phyloP scores from a whole-genome alignment of 2,888 invertebrate species.

The Rotaria socialis region DNA sequence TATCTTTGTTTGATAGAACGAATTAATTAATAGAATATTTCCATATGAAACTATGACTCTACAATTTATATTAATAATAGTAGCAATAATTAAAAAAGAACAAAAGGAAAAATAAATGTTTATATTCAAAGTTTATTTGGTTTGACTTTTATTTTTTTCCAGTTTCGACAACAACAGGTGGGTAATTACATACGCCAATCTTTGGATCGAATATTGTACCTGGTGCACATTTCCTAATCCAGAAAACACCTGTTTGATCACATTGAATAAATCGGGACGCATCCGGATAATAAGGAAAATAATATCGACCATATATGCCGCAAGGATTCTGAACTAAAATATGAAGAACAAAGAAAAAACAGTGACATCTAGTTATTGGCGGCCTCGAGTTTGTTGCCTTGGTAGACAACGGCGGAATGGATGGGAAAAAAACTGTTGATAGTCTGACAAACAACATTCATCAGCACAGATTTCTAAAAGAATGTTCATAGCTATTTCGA shows the following conservation, averaged over 20 bases:
- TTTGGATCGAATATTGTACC: constrained; percentile 32
- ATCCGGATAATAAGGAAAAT: constrained; percentile 31
- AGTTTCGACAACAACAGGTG: constrained; percentile 36
- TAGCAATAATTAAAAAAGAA: not conserved
- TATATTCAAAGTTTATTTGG: not conserved
- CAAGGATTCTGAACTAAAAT: constrained; percentile 36
- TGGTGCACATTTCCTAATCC: constrained; percentile 33
- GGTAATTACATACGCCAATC: constrained; percentile 36
- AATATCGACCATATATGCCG: constrained; percentile 25
- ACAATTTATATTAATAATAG: not conserved
- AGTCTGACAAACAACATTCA: not conserved
- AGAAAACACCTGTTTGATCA: constrained; percentile 30
- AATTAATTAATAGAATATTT: too few relatives aligned
- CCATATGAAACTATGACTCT: not conserved
- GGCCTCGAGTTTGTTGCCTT: not conserved
- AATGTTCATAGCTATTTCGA: not conserved
- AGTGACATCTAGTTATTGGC: not conserved
- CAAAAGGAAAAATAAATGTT: not conserved
- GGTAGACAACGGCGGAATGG: not conserved
- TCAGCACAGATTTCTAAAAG: not conserved
- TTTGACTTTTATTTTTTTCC: constrained; percentile 10
- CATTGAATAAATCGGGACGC: constrained; percentile 35
- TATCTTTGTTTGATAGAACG: too few relatives aligned
- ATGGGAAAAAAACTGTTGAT: not conserved
- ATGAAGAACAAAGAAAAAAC: not conserved